phyloP scores from a whole-genome alignment of 2,113 vertebrate species.

The Neogobius melanostomus region DNA sequence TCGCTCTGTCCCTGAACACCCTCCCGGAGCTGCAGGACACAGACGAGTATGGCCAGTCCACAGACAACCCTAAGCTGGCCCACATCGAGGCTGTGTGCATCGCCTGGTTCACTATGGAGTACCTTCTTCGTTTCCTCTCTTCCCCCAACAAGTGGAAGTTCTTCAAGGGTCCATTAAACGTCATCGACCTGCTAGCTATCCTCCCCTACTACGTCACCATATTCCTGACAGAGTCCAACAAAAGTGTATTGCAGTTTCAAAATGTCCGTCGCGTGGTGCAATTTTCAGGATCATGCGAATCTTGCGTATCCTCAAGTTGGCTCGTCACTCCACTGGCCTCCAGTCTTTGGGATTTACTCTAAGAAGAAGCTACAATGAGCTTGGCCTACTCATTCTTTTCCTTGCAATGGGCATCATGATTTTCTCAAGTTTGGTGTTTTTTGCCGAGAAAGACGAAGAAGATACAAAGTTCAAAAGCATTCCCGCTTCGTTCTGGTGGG shows the following conservation, averaged over 20 bases:
- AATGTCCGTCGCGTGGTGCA: conserved; percentile 96
- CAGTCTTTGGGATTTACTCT: conserved; percentile 97
- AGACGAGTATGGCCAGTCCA: conserved; percentile 92
- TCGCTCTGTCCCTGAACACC: conserved; percentile 98
- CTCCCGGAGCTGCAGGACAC: conserved; percentile 94
- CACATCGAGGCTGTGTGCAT: conserved; percentile 98
- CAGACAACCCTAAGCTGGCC: conserved; percentile 95
- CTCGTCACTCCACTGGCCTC: conserved; percentile 95
- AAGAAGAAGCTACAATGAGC: conserved; percentile 95
- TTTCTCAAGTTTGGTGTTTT: conserved; percentile 98
- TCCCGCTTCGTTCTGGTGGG: conserved; percentile 99
- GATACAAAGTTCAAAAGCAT: conserved; percentile 99
- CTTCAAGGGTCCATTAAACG: conserved; percentile 96
- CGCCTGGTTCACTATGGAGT: conserved; percentile 99
- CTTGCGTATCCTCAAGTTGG: conserved; percentile 93
- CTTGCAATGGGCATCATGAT: conserved; percentile 99
- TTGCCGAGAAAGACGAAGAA: conserved; percentile 98
- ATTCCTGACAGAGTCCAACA: conserved; percentile 98
- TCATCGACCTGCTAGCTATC: conserved; percentile 96
- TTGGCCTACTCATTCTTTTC: conserved; percentile 95
- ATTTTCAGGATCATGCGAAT: conserved; percentile 99
- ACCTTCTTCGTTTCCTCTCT: conserved; percentile 94
- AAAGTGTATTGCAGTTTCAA: conserved; percentile 98
- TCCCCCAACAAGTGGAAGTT: conserved; percentile 99
- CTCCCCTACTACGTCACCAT: conserved; percentile 97